Evolutionary conservation across 2,888 invertebrate species (phyloP), one percentile per base, ranked within the genome.

Genomic region (Linnaemya tessellans): DNA sequence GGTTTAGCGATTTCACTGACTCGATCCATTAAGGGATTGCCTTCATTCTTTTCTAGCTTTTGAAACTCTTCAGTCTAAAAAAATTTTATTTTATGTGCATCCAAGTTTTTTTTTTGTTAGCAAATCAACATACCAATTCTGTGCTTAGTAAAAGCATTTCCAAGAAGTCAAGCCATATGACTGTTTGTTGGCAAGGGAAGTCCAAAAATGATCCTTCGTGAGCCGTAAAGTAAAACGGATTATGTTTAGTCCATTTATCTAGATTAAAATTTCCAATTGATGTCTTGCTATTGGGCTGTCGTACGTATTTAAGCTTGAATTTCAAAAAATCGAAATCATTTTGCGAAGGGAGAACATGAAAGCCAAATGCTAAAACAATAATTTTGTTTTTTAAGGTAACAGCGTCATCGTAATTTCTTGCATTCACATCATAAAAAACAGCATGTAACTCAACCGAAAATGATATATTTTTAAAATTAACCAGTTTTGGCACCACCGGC

Each of bases 371-470:
- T 8, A 79, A 20, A 60, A 54, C 18, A 15, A 62, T 8, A 9
- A 56, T 1, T 3, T 3, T 35, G 13, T 71, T 56, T 2, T 71
- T 3, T 3, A 3, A 25, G 30, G 0, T 1, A 3, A 54, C 1
- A 20, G 70, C 64, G 1, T 18, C 5, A 4, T 18, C 9, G 15
- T 30, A 43, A 15, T 15, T n/a, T 62, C 54, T 41, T 9, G 18
- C 22, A 13, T 41, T 54, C 1, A 11, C 35, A 7, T 62, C 22
- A 41, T 15, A 64, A 62, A 79, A 79, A 18, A 62, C 11, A 0
- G 18, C 70, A 54, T 64, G 51, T 9, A 79, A 62, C 54, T 70
- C 64, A 1, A 5, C 62, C 2, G 41, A 30, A 79, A 71, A 71
- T 64, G 62, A 71, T 20, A 71, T 0, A 30, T 79, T 79, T 30